phyloP scores from a whole-genome alignment of 2,888 invertebrate genomes.

The Cheilosia vulpina region DNA sequence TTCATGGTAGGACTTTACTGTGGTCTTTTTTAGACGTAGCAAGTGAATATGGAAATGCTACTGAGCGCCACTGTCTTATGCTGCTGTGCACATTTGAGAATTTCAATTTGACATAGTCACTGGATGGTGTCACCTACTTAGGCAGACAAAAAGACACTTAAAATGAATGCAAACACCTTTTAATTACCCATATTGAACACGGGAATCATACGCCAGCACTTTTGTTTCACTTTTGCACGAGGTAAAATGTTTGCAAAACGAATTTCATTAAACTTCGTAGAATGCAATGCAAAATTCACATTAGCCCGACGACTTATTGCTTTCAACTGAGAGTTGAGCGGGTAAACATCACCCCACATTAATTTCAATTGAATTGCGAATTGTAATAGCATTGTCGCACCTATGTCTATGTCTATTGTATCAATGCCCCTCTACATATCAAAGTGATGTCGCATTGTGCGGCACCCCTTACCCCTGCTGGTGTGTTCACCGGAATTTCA shows the following conservation, averaged over 20 bases:
- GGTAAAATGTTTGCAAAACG: neutral
- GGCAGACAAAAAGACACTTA: neutral
- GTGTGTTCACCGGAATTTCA: constrained; percentile 22
- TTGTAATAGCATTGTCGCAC: constrained; percentile 28
- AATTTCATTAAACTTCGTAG: constrained; percentile 11
- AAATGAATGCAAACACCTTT: constrained; percentile 53
- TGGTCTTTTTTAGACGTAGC: too few species aligned
- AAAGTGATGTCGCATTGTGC: constrained; percentile 61
- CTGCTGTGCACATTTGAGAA: too few species aligned
- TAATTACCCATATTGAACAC: constrained; percentile 59
- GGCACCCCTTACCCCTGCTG: neutral
- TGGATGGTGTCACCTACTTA: neutral
- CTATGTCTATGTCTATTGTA: constrained; percentile 46
- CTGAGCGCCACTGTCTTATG: too few species aligned
- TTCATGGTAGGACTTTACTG: too few species aligned
- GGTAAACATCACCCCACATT: constrained; percentile 56
- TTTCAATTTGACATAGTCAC: neutral
- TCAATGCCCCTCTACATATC: constrained; percentile 22
- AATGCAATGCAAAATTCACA: constrained; percentile 46
- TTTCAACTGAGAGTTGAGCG: constrained; percentile 69
- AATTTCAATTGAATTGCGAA: constrained; percentile 64
- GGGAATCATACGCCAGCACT: constrained; percentile 39
- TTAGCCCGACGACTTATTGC: constrained; percentile 65
- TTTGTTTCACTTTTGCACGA: neutral
- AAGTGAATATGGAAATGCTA: too few species aligned